Percentiles rank a stretch among this genome's conserved stretches.
These are phyloP conservation scores for Meganola albula DNA, from an alignment of 2,888 invertebrate species.

Conservation along the genomic window DNA sequence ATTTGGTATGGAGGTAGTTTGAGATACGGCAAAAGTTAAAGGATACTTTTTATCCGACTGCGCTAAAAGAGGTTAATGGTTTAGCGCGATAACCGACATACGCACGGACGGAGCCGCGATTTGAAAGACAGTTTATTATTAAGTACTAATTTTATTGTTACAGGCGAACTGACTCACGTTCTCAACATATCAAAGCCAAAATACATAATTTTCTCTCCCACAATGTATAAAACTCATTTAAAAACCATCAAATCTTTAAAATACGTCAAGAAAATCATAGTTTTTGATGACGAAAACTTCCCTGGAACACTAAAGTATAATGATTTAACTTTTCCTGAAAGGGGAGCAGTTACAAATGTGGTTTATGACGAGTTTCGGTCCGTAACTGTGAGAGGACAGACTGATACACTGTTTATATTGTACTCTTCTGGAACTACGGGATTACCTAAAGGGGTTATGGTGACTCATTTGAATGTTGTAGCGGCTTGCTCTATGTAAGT, in stretches of 20 bases:
- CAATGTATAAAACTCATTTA: constrained; percentile 36
- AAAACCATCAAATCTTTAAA: constrained; percentile 31
- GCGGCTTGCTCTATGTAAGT: constrained; percentile 41
- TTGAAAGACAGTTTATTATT: no score
- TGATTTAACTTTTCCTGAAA: constrained; percentile 33
- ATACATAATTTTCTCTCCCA: constrained; percentile 47
- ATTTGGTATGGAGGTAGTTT: no score
- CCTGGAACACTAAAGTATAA: constrained; percentile 35
- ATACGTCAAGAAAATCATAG: constrained; percentile 39
- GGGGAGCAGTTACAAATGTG: constrained; percentile 31
- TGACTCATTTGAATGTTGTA: constrained; percentile 49
- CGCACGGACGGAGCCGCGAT: no score
- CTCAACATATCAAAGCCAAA: constrained; percentile 50
- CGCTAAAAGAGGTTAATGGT: no score
- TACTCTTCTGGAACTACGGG: constrained; percentile 68
- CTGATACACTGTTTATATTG: constrained; percentile 43
- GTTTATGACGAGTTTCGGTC: constrained; percentile 40
- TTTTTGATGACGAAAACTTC: constrained; percentile 39
- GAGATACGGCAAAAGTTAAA: no score
- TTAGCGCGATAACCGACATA: no score
- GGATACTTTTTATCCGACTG: no score
- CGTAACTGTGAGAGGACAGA: constrained; percentile 41
- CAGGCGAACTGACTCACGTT: constrained; percentile 55
- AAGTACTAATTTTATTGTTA: constrained; percentile 12
- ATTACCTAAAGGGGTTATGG: constrained; percentile 57